phyloP scores from a whole-genome alignment of 2,113 vertebrate genomes.

The Anarrhichthys ocellatus region DNA sequence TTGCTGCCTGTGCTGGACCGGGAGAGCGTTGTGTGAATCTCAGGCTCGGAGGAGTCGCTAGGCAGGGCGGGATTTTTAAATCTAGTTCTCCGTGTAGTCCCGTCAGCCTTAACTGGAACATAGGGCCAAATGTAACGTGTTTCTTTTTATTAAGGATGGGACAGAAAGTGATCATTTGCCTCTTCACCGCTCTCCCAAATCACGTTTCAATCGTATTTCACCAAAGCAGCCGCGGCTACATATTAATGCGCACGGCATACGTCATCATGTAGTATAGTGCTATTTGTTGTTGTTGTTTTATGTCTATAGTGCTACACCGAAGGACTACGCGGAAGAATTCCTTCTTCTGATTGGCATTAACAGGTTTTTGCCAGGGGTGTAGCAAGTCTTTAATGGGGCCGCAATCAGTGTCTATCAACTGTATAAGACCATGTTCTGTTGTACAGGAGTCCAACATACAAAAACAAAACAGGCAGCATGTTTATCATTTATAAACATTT shows the following conservation, averaged over 20 bases:
- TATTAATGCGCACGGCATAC: neutral
- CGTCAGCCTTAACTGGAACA: neutral
- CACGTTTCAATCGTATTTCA: neutral
- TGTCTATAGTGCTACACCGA: neutral
- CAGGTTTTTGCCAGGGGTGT: neutral
- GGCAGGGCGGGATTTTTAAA: slow-evolving; percentile 65
- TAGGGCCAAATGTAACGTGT: no score
- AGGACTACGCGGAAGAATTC: no score
- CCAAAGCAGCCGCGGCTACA: neutral
- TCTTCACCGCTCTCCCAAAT: neutral
- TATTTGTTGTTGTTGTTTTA: neutral
- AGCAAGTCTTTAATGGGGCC: neutral
- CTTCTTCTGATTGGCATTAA: neutral
- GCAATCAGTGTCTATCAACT: no score
- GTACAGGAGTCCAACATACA: no score
- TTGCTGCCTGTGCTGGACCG: neutral
- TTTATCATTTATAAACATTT: no score
- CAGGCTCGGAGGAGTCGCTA: slow-evolving; percentile 17
- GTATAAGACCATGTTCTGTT: no score
- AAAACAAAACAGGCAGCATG: no score
- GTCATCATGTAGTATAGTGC: neutral
- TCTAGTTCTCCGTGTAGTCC: neutral
- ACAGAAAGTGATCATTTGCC: neutral
- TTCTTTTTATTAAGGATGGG: neutral
- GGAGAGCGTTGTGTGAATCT: neutral